These are phyloP conservation scores for Psammodynastes pulverulentus DNA, from an alignment of 2,113 vertebrate species.

Conservation along the genomic window DNA sequence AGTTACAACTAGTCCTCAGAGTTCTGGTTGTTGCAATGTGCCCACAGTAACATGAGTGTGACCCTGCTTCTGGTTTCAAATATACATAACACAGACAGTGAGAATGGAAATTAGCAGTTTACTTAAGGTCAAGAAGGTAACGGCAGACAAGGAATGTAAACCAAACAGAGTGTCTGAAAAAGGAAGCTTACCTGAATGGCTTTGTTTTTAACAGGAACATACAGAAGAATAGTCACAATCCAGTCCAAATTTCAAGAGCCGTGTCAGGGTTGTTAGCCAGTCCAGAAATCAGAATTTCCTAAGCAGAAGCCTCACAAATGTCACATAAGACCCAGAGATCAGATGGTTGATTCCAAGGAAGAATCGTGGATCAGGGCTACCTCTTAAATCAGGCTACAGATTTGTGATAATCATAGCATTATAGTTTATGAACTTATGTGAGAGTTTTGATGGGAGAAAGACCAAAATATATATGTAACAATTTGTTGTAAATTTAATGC, in stretches of 20 bases:
- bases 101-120: background rate
- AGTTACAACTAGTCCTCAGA: background rate
- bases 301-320: background rate
- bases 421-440: background rate
- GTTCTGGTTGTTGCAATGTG: background rate
- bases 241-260: background rate
- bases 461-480: background rate
- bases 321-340: background rate
- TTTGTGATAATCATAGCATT: background rate
- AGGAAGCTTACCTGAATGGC: background rate
- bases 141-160: background rate
- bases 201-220: background rate
- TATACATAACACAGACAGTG: background rate
- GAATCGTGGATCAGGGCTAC: background rate
- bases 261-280: background rate
- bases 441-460: background rate
- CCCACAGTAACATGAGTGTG: background rate
- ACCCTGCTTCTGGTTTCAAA: background rate
- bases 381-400: background rate
- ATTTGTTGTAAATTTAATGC: background rate
- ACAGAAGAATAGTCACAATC: background rate
- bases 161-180: background rate
- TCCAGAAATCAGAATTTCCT: background rate
- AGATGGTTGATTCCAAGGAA: background rate
- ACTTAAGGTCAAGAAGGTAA: background rate